phyloP scores from a whole-genome alignment of 1,140 invertebrate genomes.

The Leptinotarsa undecemlineata region DNA sequence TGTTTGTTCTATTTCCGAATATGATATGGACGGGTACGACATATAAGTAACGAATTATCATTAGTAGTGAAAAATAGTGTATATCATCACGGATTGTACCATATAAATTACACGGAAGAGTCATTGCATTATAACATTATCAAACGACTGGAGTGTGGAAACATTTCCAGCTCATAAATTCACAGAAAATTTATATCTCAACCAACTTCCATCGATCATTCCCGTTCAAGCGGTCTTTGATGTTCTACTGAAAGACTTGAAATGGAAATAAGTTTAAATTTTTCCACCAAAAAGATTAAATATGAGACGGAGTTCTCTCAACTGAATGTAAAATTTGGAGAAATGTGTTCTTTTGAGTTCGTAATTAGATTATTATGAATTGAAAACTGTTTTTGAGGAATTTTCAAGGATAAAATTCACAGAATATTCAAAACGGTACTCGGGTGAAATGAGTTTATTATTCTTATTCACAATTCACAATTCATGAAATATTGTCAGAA shows the following conservation, averaged over 20 bases:
- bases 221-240: neutral
- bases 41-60: too few species aligned
- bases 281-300: neutral
- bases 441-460: too few species aligned
- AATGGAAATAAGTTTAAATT: slow-evolving; percentile 3
- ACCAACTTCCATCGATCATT: neutral
- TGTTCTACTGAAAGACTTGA: neutral
- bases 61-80: too few species aligned
- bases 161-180: neutral
- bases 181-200: neutral
- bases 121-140: too few species aligned
- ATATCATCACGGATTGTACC: neutral
- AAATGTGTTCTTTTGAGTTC: neutral
- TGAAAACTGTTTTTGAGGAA: neutral
- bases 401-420: neutral
- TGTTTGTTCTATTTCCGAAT: too few species aligned
- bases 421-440: too few species aligned
- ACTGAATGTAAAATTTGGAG: neutral
- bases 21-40: too few species aligned
- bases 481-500: too few species aligned
- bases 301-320: neutral
- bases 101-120: too few species aligned
- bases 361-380: neutral
- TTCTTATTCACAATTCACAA: too few species aligned
- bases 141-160: neutral